Evolutionary conservation across 2,888 invertebrate genomes (phyloP).

Genomic region (Spisula solida): DNA sequence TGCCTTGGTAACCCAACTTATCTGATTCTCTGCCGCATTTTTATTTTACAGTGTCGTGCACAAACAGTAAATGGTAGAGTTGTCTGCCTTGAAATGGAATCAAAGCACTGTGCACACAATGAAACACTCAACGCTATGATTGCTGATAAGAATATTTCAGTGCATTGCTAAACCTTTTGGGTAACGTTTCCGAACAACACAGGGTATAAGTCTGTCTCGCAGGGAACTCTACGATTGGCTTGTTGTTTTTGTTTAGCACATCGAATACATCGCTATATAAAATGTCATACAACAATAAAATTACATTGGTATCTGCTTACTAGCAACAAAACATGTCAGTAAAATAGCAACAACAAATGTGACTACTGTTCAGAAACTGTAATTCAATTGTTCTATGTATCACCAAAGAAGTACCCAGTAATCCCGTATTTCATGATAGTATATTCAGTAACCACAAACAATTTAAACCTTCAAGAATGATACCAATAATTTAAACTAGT

Average conservation of each 20-base stretch:
- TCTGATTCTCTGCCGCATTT: too few relatives aligned
- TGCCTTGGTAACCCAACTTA: too few relatives aligned
- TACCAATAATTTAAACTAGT: too few relatives aligned
- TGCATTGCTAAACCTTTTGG: constrained; percentile 26
- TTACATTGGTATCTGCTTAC: not conserved
- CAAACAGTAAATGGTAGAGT: too few relatives aligned
- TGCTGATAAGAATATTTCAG: not conserved
- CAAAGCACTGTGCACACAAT: not conserved
- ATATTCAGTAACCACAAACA: too few relatives aligned
- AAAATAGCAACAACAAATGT: not conserved
- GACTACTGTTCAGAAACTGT: too few relatives aligned
- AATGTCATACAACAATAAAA: constrained; percentile 1
- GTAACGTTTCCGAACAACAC: constrained; percentile 23
- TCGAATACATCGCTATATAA: constrained; percentile 54
- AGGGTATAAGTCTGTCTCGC: constrained; percentile 39
- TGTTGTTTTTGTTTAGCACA: constrained; percentile 62
- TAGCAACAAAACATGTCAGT: not conserved
- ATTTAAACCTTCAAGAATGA: too few relatives aligned
- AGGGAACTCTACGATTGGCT: constrained; percentile 55
- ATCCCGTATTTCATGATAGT: too few relatives aligned
- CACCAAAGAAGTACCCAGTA: too few relatives aligned
- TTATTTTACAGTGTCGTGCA: too few relatives aligned
- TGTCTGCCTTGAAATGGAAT: too few relatives aligned
- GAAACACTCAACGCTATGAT: not conserved
- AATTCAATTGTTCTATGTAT: too few relatives aligned